phyloP scores from a whole-genome alignment of 2,888 invertebrate genomes.

The Cerastoderma edule region DNA sequence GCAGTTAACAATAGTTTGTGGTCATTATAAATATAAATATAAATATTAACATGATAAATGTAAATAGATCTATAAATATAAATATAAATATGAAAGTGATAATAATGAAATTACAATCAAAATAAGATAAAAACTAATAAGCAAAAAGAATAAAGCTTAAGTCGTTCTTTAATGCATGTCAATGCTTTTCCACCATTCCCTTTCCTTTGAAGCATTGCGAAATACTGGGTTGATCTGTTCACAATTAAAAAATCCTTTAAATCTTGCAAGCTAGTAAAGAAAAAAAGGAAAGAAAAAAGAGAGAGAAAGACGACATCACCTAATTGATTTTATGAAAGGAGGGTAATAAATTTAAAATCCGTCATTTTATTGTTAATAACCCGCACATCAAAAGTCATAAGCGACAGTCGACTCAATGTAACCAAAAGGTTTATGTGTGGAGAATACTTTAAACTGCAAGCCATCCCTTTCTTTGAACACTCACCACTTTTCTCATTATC shows the following conservation, averaged over 20 bases:
- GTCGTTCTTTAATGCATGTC: neutral
- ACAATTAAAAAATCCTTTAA: too few relatives aligned
- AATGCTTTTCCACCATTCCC: too few relatives aligned
- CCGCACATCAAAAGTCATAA: constrained; percentile 32
- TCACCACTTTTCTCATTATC: too few relatives aligned
- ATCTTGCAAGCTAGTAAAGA: too few relatives aligned
- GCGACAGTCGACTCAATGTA: constrained; percentile 21
- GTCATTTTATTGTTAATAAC: constrained; percentile 37
- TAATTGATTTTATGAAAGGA: constrained; percentile 20
- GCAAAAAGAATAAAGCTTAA: neutral
- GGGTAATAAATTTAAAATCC: constrained; percentile 18
- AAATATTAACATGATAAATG: too few relatives aligned
- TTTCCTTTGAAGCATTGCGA: too few relatives aligned
- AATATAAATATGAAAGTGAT: too few relatives aligned
- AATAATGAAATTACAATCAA: too few relatives aligned
- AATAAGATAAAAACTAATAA: neutral
- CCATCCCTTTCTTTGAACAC: too few relatives aligned
- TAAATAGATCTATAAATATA: too few relatives aligned
- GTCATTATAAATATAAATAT: too few relatives aligned
- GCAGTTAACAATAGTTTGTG: too few relatives aligned
- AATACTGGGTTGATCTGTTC: neutral
- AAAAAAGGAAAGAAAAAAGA: neutral
- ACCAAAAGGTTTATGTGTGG: constrained; percentile 15
- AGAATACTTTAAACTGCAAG: constrained; percentile 20
- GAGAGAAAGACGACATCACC: neutral